A percentile compares a stretch with the other conserved stretches of the same genome.
These are phyloP conservation scores for Enteromius argenteus DNA, from an alignment of 2,797 vertebrate genomes.

Conservation along the genomic window DNA sequence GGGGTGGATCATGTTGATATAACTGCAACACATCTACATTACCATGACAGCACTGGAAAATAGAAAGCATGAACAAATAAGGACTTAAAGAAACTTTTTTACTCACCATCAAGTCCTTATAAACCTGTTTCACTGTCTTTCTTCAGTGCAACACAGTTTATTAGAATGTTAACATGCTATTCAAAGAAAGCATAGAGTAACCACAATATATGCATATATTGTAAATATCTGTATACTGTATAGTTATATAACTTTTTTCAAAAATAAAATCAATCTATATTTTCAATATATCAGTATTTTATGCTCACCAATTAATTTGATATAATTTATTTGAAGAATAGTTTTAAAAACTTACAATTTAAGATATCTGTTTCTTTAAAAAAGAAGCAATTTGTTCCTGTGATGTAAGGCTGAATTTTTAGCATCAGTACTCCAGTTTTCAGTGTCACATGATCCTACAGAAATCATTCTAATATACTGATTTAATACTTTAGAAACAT, in stretches of 20 bases:
- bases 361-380: no score
- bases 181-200: background rate
- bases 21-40: conserved; percentile 25
- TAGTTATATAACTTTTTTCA: no score
- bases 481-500: background rate
- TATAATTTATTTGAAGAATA: no score
- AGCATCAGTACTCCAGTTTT: background rate
- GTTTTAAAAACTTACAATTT: no score
- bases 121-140: background rate
- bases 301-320: no score
- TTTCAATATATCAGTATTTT: no score
- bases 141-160: background rate
- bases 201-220: background rate
- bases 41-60: background rate
- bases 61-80: background rate
- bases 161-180: background rate
- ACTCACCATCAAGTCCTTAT: background rate
- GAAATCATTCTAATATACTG: background rate
- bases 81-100: background rate
- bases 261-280: no score
- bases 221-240: background rate
- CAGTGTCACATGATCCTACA: background rate
- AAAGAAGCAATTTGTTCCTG: no score
- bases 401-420: background rate
- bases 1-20: conserved; percentile 6